phyloP scores from a whole-genome alignment of 2,888 invertebrate genomes.

The Epsilonema sp. region DNA sequence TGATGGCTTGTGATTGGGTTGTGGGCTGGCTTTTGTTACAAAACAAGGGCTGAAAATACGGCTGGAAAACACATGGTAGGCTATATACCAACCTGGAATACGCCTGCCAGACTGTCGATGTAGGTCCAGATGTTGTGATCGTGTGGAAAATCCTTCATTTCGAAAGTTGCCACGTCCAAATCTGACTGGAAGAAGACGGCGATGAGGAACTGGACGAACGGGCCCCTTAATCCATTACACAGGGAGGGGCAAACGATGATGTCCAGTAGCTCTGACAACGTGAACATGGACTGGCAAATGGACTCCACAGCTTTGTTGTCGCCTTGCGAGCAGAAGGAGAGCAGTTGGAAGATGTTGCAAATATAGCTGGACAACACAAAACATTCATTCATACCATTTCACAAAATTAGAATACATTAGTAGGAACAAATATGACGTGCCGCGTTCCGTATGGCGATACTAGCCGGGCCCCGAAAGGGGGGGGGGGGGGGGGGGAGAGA shows the following conservation, averaged over 20 bases:
- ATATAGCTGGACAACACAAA: no score
- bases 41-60: no score
- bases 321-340: conserved; percentile 27
- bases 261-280: conserved; percentile 25
- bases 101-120: neutral
- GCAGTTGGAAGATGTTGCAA: conserved; percentile 24
- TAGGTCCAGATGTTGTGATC: conserved; percentile 4
- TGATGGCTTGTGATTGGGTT: no score
- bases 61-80: no score
- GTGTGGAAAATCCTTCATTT: conserved; percentile 2
- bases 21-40: no score
- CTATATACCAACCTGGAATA: no score
- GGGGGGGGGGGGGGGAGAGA: no score
- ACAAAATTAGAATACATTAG: no score
- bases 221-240: conserved; percentile 26
- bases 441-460: no score
- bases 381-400: no score
- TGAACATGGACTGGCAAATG: conserved; percentile 31
- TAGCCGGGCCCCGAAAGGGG: no score
- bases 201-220: conserved; percentile 29
- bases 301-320: conserved; percentile 27
- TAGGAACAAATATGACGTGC: no score
- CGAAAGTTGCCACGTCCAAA: conserved; percentile 15
- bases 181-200: conserved; percentile 28
- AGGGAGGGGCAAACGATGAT: conserved; percentile 25